Evolutionary conservation across 2,113 vertebrate species (phyloP).

Genomic region (Nothoprocta pentlandii): DNA sequence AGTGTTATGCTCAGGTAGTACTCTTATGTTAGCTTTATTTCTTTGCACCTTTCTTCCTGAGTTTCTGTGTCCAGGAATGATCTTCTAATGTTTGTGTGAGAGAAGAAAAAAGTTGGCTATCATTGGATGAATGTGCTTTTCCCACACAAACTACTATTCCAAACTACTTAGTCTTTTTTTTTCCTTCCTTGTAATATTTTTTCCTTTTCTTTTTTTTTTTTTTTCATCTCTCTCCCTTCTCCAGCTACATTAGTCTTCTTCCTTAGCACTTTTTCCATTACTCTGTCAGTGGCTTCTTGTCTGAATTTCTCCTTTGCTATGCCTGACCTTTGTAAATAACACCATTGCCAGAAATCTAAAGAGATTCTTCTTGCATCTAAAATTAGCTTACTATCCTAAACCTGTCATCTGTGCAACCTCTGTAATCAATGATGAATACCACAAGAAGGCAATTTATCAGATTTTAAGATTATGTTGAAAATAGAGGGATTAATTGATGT

Average conservation of each 20-base stretch:
- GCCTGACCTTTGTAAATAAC: not conserved
- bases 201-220: not conserved
- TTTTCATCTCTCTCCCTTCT: not conserved
- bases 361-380: constrained; percentile 7
- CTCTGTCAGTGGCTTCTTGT: not conserved
- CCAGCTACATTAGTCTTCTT: not conserved
- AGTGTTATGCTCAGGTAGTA: not conserved
- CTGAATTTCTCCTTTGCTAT: not conserved
- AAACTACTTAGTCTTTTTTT: not conserved
- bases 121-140: not conserved
- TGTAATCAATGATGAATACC: constrained; percentile 43
- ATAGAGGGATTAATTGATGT: constrained; percentile 48
- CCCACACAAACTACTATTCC: not conserved
- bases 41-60: not conserved
- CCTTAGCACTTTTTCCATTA: not conserved
- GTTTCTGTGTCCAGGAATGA: not conserved
- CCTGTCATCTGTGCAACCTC: constrained; percentile 22
- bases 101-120: not conserved
- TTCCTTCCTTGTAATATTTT: rapidly evolving
- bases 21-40: not conserved
- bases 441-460: not conserved
- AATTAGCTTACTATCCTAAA: constrained; percentile 45
- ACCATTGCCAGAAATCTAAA: not conserved
- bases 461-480: constrained; percentile 17
- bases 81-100: rapidly evolving